Evolutionary conservation across 2,888 invertebrate species (phyloP).

Genomic region (Temnothorax rugatulus): DNA sequence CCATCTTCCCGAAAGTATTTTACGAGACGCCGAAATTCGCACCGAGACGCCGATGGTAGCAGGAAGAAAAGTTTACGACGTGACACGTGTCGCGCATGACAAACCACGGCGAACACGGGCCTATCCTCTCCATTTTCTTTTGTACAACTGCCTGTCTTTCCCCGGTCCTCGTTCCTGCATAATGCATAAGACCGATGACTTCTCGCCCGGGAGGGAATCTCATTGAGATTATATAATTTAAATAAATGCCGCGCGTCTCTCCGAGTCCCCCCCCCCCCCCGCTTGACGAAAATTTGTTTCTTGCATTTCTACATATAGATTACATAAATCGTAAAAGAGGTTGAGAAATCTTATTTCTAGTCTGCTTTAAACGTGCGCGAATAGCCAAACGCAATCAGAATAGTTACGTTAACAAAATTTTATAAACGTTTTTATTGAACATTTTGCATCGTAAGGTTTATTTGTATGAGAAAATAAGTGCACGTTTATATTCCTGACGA

Average conservation of each 20-base stretch:
- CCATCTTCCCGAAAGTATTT: constrained; percentile 59
- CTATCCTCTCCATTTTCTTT: constrained; percentile 55
- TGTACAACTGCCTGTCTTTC: constrained; percentile 50
- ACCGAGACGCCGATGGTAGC: constrained; percentile 38
- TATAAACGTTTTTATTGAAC: background rate
- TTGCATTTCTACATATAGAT: background rate
- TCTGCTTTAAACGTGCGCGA: background rate
- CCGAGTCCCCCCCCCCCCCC: background rate
- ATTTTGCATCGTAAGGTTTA: background rate
- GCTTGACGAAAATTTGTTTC: background rate
- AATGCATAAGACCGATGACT: constrained; percentile 52
- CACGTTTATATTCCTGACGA: background rate
- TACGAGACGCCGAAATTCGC: constrained; percentile 64
- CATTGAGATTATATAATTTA: constrained; percentile 52
- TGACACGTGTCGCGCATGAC: constrained; percentile 79
- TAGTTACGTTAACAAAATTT: background rate
- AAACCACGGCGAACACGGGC: constrained; percentile 59
- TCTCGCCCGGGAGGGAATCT: constrained; percentile 34
- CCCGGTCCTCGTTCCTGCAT: constrained; percentile 27
- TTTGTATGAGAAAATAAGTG: background rate
- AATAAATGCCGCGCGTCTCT: constrained; percentile 22
- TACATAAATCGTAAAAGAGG: background rate
- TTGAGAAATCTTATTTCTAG: background rate
- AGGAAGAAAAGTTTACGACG: constrained; percentile 77
- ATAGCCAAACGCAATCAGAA: background rate